phyloP scores from a whole-genome alignment of 2,888 invertebrate genomes.

The Eupeodes latifasciatus region DNA sequence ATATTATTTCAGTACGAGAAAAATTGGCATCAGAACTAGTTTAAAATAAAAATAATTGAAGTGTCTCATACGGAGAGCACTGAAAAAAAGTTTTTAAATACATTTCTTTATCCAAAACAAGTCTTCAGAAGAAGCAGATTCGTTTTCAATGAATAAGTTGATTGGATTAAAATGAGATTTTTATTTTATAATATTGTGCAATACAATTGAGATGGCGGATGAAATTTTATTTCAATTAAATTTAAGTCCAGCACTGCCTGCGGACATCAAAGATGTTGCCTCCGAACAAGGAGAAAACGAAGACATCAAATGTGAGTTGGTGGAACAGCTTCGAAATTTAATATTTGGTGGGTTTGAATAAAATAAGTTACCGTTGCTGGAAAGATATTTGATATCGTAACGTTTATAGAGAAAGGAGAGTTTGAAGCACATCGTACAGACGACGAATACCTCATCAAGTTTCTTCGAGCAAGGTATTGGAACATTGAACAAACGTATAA shows the following conservation, averaged over 20 bases:
- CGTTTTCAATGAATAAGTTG: not conserved
- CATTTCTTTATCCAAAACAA: not conserved
- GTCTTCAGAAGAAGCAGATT: not conserved
- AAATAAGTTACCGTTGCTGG: not conserved
- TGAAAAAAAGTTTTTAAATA: not conserved
- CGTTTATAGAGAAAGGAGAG: constrained; percentile 89
- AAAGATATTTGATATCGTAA: constrained; percentile 41
- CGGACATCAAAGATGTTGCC: constrained; percentile 88
- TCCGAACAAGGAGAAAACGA: constrained; percentile 88
- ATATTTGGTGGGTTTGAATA: constrained; percentile 87
- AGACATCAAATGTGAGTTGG: constrained; percentile 87
- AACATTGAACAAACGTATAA: constrained; percentile 89
- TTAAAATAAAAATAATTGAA: constrained; percentile 1
- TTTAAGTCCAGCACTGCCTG: constrained; percentile 87
- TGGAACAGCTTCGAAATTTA: constrained; percentile 90
- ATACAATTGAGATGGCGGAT: constrained; percentile 22
- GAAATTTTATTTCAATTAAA: constrained; percentile 86
- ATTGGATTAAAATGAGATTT: not conserved
- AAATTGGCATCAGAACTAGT: constrained; percentile 5
- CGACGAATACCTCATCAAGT: constrained; percentile 90
- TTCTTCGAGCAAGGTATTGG: constrained; percentile 90
- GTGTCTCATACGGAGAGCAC: not conserved
- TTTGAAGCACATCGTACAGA: constrained; percentile 91
- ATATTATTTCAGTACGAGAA: constrained; percentile 4
- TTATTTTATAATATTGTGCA: not conserved